Evolutionary conservation across 37 sponge, comb jelly and placozoan genomes (phyloP), one percentile per base, ranked within the genome.

Genomic region (Bolinopsis microptera): DNA sequence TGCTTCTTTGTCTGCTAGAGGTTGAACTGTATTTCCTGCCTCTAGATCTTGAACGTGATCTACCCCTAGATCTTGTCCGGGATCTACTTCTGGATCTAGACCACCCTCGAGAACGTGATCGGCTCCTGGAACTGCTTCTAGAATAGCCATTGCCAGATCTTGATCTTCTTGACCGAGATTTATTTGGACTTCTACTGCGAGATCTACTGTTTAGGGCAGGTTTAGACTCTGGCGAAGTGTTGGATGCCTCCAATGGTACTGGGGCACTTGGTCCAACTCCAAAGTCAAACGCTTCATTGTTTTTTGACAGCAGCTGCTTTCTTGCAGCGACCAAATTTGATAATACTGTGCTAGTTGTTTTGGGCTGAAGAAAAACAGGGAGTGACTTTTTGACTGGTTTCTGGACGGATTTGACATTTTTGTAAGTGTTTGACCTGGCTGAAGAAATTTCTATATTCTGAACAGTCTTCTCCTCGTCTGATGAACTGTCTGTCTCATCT

Each of bases 371-470:
- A 18, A 77, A 77, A 35, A 32, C 33, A 3, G 80, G 80, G 18
- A 77, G 80, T 35, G 22, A 8, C 1, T 3, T 77, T 77, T 77
- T 77, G 0, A 36, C 35, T 31, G 35, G 33, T 77, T 77, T 27
- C 2, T 35, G 27, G 18, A 8, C 37, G 1, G 80, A 32, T 77
- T 77, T 77, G 1, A 77, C 80, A 77, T 77, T 77, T 18, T 77
- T 77, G 80, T 77, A 77, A 0, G 80, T 77, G 37, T 77, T 77
- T 32, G 80, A 77, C 36, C 80, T 31, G 1, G 80, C 27, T 35
- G 80, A 77, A 35, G 80, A 77, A 16, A 86, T 86, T 41, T 86
- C 90, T 39, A 86, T 86, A 40, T 86, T 86, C 36, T 86, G 90
- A 86, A 86, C 41, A 39, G 61, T 77, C 32, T 77, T 77, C 33